Conservation (phyloP, 2,888 invertebrate genomes). For the Morpho helenor region DNA sequence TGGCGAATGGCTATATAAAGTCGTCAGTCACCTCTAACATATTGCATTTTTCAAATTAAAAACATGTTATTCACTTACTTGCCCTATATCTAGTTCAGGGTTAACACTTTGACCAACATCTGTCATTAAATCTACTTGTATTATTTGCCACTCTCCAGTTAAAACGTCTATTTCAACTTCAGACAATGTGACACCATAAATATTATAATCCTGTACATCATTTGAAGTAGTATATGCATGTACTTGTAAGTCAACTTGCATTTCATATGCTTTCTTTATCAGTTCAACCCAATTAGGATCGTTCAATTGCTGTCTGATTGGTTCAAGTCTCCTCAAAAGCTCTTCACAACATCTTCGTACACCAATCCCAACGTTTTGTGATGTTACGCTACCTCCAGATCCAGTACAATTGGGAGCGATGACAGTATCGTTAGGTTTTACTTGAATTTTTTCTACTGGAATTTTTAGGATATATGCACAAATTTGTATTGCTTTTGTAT, state of each 20-base stretch:
- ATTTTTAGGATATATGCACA: constrained; percentile 65
- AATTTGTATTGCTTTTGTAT: constrained; percentile 82
- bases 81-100: constrained; percentile 84
- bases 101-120: constrained; percentile 84
- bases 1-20: too few relatives aligned
- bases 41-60: too few relatives aligned
- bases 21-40: too few relatives aligned
- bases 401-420: constrained; percentile 80
- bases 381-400: constrained; percentile 84
- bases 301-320: constrained; percentile 48
- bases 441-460: constrained; percentile 79
- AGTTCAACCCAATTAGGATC: constrained; percentile 69
- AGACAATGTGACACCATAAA: constrained; percentile 77
- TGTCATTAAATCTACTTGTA: constrained; percentile 82
- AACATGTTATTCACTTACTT: constrained; percentile 52
- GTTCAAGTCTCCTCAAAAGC: constrained; percentile 59
- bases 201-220: constrained; percentile 34
- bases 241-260: constrained; percentile 39
- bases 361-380: constrained; percentile 80
- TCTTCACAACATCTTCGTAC: constrained; percentile 66
- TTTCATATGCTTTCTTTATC: constrained; percentile 55
- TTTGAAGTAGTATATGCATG: constrained; percentile 32
- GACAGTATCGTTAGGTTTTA: constrained; percentile 81
- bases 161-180: constrained; percentile 46
- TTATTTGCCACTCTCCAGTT: constrained; percentile 82